Evolutionary conservation across 2,888 invertebrate species (phyloP), one percentile per base, ranked within the genome.

Genomic region (Leucania comma): DNA sequence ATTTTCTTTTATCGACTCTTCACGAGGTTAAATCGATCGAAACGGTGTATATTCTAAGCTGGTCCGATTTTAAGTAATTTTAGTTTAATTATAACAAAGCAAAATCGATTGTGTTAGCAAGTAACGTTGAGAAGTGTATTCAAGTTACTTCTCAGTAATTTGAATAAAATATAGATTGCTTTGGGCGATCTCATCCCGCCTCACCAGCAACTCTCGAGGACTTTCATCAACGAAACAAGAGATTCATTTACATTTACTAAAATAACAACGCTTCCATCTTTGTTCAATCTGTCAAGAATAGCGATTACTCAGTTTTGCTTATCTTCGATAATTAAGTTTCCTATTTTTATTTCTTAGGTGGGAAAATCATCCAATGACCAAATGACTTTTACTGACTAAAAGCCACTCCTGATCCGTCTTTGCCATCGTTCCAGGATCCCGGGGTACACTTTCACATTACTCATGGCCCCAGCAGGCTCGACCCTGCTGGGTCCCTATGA

Each of bases 171-270:
- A 69, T 59, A 32, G 12, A 68, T 46, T n/a, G 17, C 3, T 29
- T 26, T 62, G 17, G 12, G 4, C 46, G 42, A 22, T 9, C 22
- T 56, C 29, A 24, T 42, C 48, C 12, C 20, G 51, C 4, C 1
- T 22, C 20, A 6, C 9, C 4, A 24, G 17, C 10, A 29, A 48
- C 4, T 38, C 24, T 69, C 46, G 48, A 71, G 54, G 62, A 48
- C 22, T 54, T 62, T 5, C 22, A 62, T 54, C 35, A 62, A 63
- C 26, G 29, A 29, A 71, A 71, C 62, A 70, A 62, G 38, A 56
- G 54, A 29, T 26, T 20, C 48, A 71, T 72, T 71, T 71, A 32
- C 61, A 71, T 70, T 46, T 71, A 46, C 42, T 53, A 26, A 70
- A 32, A 60, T n/a, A 70, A 5, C 50, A 42, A 22, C 20, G 24